Evolutionary conservation across 1,140 invertebrate genomes (phyloP), one percentile per base, ranked within the genome.

Genomic region (Drosophila albomicans): DNA sequence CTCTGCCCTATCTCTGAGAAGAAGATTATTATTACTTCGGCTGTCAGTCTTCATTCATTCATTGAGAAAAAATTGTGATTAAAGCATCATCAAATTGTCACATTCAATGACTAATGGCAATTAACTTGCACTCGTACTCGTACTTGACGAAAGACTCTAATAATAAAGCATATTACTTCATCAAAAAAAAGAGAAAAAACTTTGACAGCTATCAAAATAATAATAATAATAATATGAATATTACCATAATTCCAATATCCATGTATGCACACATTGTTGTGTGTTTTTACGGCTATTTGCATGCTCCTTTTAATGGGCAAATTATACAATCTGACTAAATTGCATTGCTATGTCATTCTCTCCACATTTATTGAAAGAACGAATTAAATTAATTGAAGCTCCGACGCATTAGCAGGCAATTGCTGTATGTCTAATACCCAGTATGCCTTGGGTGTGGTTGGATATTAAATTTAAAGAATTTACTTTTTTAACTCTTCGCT

Each of bases 141-240:
- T 51, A 65, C 57, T 77, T 78, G 73, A 69, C 41, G 52, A 68
- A 75, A 28, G 25, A 65, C 13, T 56, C 75, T 87, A 87, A 79
- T 79, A 82, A 85, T 85, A 85, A 80, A 75, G 65, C 65, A 66
- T 46, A 68, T 86, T 86, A 81, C 59, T 72, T 72, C 38, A 70
- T 69, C 64, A 62, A 59, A 25, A 25, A 20, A 20, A 20, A n/a
- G 20, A 25, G 20, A 25, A 25, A 25, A 65, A 49, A 66, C 46
- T 69, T 56, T 78, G 66, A 58, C 15, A 64, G 66, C 77, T 69
- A 73, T 84, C 78, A 81, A 63, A 63, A 51, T 35, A 38, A 38
- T 56, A 35, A 56, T 49, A 16, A 51, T 35, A 38, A 38, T 56
- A 16, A 52, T 32, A 56, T 15, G 16, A 35, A 52, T 49, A 71